These are phyloP conservation scores for Drosophila planitibia DNA, from an alignment of 2,888 invertebrate species.

Conservation along the genomic window DNA sequence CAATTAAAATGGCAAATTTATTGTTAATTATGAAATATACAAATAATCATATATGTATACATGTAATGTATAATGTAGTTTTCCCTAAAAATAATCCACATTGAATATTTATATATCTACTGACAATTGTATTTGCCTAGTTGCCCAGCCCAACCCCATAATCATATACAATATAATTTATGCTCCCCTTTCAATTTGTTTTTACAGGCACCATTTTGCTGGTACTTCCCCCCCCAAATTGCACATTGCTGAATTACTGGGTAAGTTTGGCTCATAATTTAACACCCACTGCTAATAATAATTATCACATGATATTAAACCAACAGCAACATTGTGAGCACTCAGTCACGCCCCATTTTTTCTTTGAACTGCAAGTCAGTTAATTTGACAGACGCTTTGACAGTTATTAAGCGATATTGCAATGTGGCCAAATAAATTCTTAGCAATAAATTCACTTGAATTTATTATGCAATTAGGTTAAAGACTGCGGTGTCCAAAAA, in stretches of 20 bases:
- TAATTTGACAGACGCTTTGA: conserved; percentile 63
- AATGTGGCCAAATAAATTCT: conserved; percentile 44
- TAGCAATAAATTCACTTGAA: conserved; percentile 63
- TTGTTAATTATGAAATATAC: conserved; percentile 13
- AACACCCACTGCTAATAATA: conserved; percentile 50
- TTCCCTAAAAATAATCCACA: neutral
- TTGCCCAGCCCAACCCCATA: conserved; percentile 7
- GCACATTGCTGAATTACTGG: conserved; percentile 18
- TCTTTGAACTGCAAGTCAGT: conserved; percentile 41
- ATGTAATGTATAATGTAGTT: neutral
- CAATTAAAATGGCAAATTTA: conserved; percentile 83
- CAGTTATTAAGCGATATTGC: conserved; percentile 52
- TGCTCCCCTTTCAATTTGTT: conserved; percentile 21
- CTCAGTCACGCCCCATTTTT: conserved; percentile 6
- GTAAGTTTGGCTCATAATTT: conserved; percentile 60
- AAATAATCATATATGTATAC: neutral
- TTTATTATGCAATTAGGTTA: conserved; percentile 78
- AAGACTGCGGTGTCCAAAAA: conserved; percentile 41
- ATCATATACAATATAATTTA: conserved; percentile 41
- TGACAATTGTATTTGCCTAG: neutral
- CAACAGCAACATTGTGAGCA: conserved; percentile 34
- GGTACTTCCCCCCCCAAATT: conserved; percentile 47
- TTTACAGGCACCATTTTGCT: conserved; percentile 19
- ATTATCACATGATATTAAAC: conserved; percentile 53
- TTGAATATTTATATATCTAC: neutral